Evolutionary conservation across 2,797 vertebrate genomes (phyloP).

Genomic region (Epinephelus coioides): DNA sequence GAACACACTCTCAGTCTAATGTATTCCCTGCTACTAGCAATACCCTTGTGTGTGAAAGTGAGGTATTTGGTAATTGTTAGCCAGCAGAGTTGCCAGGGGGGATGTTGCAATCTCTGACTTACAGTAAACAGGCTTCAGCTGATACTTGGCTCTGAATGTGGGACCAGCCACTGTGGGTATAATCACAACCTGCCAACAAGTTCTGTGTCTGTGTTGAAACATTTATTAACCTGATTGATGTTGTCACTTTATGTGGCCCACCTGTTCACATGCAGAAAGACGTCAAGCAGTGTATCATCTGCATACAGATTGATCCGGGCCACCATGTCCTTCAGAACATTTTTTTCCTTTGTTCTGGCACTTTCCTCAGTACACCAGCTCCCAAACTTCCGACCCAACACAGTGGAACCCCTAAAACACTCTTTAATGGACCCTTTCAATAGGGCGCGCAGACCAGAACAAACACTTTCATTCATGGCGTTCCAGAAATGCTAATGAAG

Average conservation of each 20-base stretch:
- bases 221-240: constrained; percentile 24
- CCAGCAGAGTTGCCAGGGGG: constrained; percentile 48
- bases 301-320: constrained; percentile 40
- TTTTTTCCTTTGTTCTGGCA: constrained; percentile 19
- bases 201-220: constrained; percentile 37
- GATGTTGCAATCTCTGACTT: constrained; percentile 42
- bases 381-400: constrained; percentile 69
- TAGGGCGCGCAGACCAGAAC: constrained; percentile 74
- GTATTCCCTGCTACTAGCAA: not conserved
- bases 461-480: constrained; percentile 81
- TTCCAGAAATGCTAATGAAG: constrained; percentile 85
- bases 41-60: constrained; percentile 38
- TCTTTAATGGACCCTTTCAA: constrained; percentile 81
- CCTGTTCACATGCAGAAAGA: constrained; percentile 36
- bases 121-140: constrained; percentile 41
- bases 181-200: constrained; percentile 38
- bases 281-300: constrained; percentile 34
- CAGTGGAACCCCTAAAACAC: constrained; percentile 68
- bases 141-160: constrained; percentile 56
- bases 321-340: constrained; percentile 18
- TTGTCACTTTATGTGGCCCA: constrained; percentile 26
- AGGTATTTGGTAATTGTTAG: constrained; percentile 40
- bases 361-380: constrained; percentile 50
- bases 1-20: not conserved
- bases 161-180: constrained; percentile 29